Conservation (phyloP, 2,113 vertebrate genomes). For the Platysteira castanea region DNA sequence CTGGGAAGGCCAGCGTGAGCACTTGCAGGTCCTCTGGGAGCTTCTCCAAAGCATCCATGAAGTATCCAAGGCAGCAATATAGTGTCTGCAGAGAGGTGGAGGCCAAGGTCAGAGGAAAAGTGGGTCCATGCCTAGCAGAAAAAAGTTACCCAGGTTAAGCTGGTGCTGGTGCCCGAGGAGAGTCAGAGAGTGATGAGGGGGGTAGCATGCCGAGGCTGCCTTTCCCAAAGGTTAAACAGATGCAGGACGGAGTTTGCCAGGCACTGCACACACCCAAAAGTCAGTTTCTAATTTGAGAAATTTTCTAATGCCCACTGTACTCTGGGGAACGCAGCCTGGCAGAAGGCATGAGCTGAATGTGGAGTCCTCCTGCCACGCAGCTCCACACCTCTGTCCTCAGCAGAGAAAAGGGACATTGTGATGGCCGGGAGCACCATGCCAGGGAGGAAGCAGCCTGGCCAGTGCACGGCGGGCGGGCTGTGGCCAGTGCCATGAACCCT, state of each 20-base stretch:
- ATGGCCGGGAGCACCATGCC: background rate
- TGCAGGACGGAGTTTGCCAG: background rate
- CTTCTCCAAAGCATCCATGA: background rate
- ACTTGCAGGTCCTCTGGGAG: background rate
- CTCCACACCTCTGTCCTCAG: accelerated
- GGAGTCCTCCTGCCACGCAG: background rate
- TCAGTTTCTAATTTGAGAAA: constrained; percentile 28
- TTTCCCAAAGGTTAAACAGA: constrained; percentile 28
- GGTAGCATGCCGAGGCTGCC: background rate
- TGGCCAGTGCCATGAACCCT: background rate
- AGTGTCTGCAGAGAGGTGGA: background rate
- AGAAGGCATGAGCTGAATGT: background rate
- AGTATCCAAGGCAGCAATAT: background rate
- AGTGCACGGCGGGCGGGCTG: background rate
- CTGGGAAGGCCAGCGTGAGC: background rate
- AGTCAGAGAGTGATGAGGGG: background rate
- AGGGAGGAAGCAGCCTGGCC: background rate
- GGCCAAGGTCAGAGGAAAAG: background rate
- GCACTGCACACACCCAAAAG: background rate
- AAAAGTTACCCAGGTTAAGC: background rate
- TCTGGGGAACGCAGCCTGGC: background rate
- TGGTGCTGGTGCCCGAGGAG: background rate
- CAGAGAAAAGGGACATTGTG: background rate
- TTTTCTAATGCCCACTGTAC: background rate
- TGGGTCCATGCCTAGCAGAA: background rate